These are phyloP conservation scores for Cynopterus sphinx DNA, from an alignment of 2,797 vertebrate species.

Conservation along the genomic window DNA sequence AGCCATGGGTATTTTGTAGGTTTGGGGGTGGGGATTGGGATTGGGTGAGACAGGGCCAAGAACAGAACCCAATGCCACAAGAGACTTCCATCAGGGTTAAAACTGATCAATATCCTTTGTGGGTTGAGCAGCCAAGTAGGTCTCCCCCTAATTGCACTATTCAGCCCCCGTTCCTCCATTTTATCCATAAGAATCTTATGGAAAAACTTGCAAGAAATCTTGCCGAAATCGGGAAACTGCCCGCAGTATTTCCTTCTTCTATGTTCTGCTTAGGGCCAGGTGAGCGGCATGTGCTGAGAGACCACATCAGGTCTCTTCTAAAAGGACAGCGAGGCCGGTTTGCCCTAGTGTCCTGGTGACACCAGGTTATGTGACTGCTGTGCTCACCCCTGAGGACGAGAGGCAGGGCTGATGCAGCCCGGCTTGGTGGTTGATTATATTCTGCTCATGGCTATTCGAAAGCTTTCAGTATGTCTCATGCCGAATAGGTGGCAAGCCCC, in stretches of 20 bases:
- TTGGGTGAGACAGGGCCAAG: background rate
- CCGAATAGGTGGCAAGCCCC: background rate
- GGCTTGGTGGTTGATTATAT: conserved; percentile 16
- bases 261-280: background rate
- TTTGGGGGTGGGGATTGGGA: background rate
- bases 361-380: background rate
- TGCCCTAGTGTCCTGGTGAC: background rate
- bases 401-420: background rate
- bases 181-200: background rate
- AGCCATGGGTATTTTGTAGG: background rate
- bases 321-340: background rate
- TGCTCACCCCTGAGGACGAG: background rate
- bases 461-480: background rate
- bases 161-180: background rate
- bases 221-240: background rate
- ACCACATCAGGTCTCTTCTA: background rate
- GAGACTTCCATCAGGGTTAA: background rate
- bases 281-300: background rate
- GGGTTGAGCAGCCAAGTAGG: background rate
- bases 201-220: background rate
- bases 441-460: background rate
- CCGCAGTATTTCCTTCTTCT: background rate
- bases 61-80: background rate
- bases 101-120: background rate
- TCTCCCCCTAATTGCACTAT: background rate